Evolutionary conservation across 2,888 invertebrate genomes (phyloP).

Genomic region (Eudasyphora cyanicolor): DNA sequence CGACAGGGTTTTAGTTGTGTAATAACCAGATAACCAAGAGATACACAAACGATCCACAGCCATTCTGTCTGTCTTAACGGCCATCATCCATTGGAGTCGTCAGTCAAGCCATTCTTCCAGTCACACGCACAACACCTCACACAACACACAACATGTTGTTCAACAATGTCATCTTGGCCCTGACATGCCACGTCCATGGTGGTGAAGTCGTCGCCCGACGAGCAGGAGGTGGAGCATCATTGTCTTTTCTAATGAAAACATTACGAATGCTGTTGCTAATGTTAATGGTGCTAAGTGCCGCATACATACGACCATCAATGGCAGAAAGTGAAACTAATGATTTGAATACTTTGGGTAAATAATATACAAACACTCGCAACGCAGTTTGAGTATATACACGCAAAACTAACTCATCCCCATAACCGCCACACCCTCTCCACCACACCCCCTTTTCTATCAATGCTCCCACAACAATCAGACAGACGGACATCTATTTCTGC

Average conservation of each 20-base stretch:
- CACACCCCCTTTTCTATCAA: background rate
- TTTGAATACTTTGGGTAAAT: constrained; percentile 51
- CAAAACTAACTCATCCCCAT: background rate
- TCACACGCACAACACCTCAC: background rate
- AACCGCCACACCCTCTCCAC: background rate
- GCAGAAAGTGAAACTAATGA: constrained; percentile 49
- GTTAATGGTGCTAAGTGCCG: constrained; percentile 25
- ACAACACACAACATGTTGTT: background rate
- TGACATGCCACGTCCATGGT: constrained; percentile 3
- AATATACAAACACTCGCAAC: too few relatives aligned
- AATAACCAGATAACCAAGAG: constrained; percentile 62
- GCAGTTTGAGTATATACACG: background rate
- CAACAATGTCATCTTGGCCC: background rate
- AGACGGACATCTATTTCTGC: too few relatives aligned
- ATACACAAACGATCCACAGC: constrained; percentile 47
- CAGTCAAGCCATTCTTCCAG: background rate
- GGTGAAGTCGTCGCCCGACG: background rate
- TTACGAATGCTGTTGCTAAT: constrained; percentile 17
- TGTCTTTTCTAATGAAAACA: background rate
- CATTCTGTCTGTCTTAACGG: too few relatives aligned
- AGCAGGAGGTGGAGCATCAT: background rate
- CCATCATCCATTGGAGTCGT: background rate
- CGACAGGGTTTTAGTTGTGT: constrained; percentile 60
- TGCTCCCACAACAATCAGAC: background rate
- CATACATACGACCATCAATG: background rate